phyloP scores from a whole-genome alignment of 1,140 invertebrate genomes.

The Drosophila fuyamai region DNA sequence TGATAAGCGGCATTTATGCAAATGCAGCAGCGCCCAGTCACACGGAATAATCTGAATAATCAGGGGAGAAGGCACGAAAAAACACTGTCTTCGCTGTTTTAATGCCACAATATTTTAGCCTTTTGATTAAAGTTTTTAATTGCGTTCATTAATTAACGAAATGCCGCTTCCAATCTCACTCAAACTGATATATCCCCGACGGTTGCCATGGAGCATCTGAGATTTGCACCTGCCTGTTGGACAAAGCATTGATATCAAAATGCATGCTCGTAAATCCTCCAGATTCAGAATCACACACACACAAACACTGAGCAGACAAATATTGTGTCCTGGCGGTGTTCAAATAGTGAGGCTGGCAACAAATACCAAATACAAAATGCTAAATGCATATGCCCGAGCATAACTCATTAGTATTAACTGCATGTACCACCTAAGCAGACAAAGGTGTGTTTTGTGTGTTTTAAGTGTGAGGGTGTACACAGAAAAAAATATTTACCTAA shows the following conservation, averaged over 20 bases:
- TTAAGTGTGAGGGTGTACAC: conserved; percentile 9
- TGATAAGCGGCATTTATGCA: conserved; percentile 37
- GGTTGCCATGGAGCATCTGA: conserved; percentile 12
- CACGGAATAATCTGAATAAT: conserved; percentile 38
- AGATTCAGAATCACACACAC: conserved; percentile 6
- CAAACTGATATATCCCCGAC: not conserved
- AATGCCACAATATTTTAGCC: conserved; percentile 24
- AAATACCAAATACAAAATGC: conserved; percentile 51
- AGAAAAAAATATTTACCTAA: not conserved
- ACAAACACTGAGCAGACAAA: conserved; percentile 25
- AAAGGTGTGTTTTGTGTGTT: conserved; percentile 17
- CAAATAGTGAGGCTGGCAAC: conserved; percentile 37
- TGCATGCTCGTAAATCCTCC: conserved; percentile 51
- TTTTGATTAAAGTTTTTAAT: conserved; percentile 51
- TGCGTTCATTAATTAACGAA: conserved; percentile 46
- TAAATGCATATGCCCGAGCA: conserved; percentile 60
- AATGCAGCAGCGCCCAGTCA: conserved; percentile 22
- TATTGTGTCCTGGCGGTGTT: conserved; percentile 42
- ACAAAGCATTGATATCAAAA: conserved; percentile 37
- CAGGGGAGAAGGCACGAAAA: conserved; percentile 7
- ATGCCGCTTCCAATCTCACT: not conserved
- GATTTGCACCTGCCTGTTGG: conserved; percentile 43
- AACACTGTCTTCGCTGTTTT: not conserved
- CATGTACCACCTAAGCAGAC: conserved; percentile 39
- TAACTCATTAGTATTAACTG: conserved; percentile 82